Evolutionary conservation across 2,113 vertebrate species (phyloP), one percentile per base, ranked within the genome.

Genomic region (Oxygymnocypris stewartii): DNA sequence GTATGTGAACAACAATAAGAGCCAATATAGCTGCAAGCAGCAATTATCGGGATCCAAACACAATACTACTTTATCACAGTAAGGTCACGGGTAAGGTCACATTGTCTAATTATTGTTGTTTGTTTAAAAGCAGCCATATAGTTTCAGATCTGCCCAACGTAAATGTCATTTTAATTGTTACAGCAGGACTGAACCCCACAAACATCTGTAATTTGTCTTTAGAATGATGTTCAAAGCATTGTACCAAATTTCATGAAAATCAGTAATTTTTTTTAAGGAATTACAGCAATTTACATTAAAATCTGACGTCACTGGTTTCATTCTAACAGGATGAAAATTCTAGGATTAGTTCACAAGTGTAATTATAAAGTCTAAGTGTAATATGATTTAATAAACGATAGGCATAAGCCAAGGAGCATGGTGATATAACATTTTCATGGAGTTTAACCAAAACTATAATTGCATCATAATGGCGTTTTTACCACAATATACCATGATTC

Each of bases 301-400:
- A 59, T 79, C 35, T 8, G 59, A 20, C n/a, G 7, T 4, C 31
- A 35, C 14, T 23, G 25, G 18, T 57, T 79, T 79, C 20, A 44
- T 42, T 42, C 37, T 44, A 20, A 44, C 37, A 42, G 37, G 9
- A 37, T 74, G 71, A 74, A 74, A 42, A 74, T 74, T 40, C 23
- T 25, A 75, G 40, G 23, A 47, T 75, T 47, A 47, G 5, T 25
- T 47, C 2, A 47, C 40, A 75, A 25, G 18, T 73, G 35, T 73
- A 40, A 31, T 47, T 75, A 75, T 75, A 75, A 47, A 75, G 23
- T 12, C 73, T 47, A 75, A 75, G 73, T 44, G 73, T 44, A 47
- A 75, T 75, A 6, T 75, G 6, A 25, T 75, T 75, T 75, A 25
- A 75, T 75, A 14, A 47, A 25, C 25, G 4, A 25, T 75, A 75